These are phyloP conservation scores for Mugil cephalus DNA, from an alignment of 2,113 vertebrate species.

Conservation along the genomic window DNA sequence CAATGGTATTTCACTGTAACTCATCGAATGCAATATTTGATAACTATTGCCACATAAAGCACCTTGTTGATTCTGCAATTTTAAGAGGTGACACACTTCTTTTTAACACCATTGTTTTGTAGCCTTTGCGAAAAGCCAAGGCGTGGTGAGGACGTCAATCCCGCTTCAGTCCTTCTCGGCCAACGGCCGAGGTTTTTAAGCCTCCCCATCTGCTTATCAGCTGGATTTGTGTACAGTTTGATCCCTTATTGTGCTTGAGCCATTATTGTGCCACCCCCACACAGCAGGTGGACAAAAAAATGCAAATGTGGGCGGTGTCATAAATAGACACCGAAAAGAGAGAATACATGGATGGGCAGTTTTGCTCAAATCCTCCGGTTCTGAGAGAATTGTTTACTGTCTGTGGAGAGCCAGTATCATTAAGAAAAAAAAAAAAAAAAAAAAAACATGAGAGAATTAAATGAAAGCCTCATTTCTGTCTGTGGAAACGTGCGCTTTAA, in stretches of 20 bases:
- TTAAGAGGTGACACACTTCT: no score
- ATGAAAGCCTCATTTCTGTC: neutral
- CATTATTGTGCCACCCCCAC: neutral
- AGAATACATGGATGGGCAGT: conserved; percentile 22
- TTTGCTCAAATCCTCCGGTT: conserved; percentile 21
- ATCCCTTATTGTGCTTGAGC: neutral
- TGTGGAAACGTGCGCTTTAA: neutral
- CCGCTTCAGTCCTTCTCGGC: neutral
- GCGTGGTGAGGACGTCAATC: no score
- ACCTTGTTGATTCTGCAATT: no score
- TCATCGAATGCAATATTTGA: no score
- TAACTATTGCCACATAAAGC: no score
- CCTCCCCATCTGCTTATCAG: no score
- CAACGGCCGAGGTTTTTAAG: neutral
- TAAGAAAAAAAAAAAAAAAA: neutral
- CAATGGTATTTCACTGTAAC: no score
- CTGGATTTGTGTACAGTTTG: neutral
- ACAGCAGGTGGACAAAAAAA: conserved; percentile 9
- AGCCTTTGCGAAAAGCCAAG: neutral
- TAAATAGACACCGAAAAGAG: conserved; percentile 15
- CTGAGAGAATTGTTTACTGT: neutral
- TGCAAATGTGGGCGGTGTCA: neutral
- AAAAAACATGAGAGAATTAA: neutral
- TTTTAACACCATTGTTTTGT: no score
- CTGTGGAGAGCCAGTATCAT: neutral